Conservation (phyloP, 2,113 vertebrate genomes). For the Polyodon spathula region DNA sequence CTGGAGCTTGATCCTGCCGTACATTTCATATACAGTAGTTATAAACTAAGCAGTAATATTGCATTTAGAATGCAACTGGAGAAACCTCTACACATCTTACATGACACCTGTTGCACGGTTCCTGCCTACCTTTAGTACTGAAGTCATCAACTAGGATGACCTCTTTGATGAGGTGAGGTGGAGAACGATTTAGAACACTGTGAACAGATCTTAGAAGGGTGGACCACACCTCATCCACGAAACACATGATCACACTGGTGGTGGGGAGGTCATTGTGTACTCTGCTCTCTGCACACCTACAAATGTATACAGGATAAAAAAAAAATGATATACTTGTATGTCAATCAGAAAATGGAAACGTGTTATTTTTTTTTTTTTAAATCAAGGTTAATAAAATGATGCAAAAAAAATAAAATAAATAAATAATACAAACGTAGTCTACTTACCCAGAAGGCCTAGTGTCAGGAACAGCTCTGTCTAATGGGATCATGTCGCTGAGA, state of each 20-base stretch:
- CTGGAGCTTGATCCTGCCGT: no score
- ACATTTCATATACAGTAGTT: no score
- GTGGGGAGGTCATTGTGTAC: slow-evolving; percentile 75
- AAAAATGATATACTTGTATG: no score
- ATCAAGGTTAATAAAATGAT: no score
- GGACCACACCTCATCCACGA: slow-evolving; percentile 97
- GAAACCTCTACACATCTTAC: no score
- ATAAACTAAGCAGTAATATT: no score
- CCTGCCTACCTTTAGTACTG: slow-evolving; percentile 75
- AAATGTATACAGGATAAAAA: background rate
- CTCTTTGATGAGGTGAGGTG: slow-evolving; percentile 71
- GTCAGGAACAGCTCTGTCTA: slow-evolving; percentile 81
- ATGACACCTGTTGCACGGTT: background rate
- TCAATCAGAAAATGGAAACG: no score
- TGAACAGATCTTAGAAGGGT: slow-evolving; percentile 86
- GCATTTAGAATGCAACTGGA: no score
- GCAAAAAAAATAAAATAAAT: no score
- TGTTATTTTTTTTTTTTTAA: no score
- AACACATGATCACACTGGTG: slow-evolving; percentile 91
- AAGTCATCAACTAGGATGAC: slow-evolving; percentile 90
- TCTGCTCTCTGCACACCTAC: slow-evolving; percentile 65
- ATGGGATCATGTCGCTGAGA: slow-evolving; percentile 84
- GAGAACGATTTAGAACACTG: slow-evolving; percentile 85
- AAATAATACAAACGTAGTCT: no score
- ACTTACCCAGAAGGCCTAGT: slow-evolving; percentile 84